Evolutionary conservation across 2,113 vertebrate species (phyloP).

Genomic region (Microtus richardsoni): DNA sequence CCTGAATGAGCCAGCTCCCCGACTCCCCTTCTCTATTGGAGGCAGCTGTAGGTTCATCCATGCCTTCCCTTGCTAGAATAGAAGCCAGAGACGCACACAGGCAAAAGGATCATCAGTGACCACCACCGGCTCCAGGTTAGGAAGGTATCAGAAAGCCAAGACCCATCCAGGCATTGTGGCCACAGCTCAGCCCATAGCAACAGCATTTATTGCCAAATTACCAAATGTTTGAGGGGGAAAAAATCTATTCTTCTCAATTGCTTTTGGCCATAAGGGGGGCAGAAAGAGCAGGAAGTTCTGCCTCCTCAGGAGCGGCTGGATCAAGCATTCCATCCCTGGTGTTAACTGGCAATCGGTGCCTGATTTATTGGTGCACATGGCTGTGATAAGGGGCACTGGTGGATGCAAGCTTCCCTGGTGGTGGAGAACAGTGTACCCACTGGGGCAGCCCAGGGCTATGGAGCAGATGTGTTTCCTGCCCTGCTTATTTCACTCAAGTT

Average conservation of each 20-base stretch:
- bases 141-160: neutral
- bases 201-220: neutral
- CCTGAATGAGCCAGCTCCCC: neutral
- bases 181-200: neutral
- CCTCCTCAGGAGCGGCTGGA: neutral
- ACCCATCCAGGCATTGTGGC: neutral
- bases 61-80: neutral
- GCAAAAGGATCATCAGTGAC: neutral
- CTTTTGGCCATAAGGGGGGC: conserved; percentile 43
- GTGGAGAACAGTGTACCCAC: neutral
- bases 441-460: neutral
- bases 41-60: neutral
- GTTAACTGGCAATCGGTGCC: neutral
- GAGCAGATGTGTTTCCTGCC: conserved; percentile 72
- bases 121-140: neutral
- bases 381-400: neutral
- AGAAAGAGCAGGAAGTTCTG: conserved; percentile 6
- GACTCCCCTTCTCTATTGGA: neutral
- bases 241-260: conserved; percentile 17
- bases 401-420: neutral
- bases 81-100: neutral
- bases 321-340: neutral
- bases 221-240: neutral
- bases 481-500: conserved; percentile 57
- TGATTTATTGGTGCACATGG: conserved; percentile 53